Evolutionary conservation across 2,888 invertebrate genomes (phyloP).

Genomic region (Osmoderma eremita): DNA sequence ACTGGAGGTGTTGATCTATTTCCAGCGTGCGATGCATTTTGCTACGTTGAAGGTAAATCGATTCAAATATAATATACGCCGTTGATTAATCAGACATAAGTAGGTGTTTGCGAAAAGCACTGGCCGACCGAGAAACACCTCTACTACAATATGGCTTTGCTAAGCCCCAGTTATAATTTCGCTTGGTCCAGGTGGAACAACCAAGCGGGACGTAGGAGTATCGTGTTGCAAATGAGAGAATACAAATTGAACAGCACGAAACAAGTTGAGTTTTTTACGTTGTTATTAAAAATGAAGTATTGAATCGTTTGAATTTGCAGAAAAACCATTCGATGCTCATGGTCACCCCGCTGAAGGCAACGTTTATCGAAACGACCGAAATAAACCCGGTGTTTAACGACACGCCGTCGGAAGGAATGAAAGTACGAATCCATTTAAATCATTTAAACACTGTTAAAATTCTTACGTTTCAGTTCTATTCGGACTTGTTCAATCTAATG

Average conservation of each 20-base stretch:
- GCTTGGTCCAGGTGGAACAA: conserved; percentile 80
- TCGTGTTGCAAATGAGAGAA: conserved; percentile 76
- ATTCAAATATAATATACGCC: too few species aligned
- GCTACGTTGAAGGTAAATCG: conserved; percentile 71
- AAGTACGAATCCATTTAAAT: conserved; percentile 58
- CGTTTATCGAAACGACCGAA: conserved; percentile 79
- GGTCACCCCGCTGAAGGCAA: conserved; percentile 76
- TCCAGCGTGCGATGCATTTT: conserved; percentile 80
- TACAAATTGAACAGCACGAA: conserved; percentile 62
- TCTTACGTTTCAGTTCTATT: conserved; percentile 70
- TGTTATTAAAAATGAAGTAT: too few species aligned
- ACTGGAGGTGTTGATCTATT: conserved; percentile 83
- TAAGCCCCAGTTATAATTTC: conserved; percentile 79
- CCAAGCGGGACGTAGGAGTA: conserved; percentile 68
- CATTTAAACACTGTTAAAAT: not conserved
- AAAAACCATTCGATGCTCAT: conserved; percentile 62
- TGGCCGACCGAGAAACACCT: conserved; percentile 79
- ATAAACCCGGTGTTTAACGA: conserved; percentile 76
- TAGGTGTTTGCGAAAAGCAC: conserved; percentile 74
- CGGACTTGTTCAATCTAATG: conserved; percentile 78
- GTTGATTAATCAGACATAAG: too few species aligned
- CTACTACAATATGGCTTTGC: conserved; percentile 81
- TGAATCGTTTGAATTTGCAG: too few species aligned
- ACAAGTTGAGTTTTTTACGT: conserved; percentile 58
- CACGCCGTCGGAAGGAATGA: conserved; percentile 61